Evolutionary conservation across 2,797 vertebrate genomes (phyloP).

Genomic region (Lerista edwardsae): DNA sequence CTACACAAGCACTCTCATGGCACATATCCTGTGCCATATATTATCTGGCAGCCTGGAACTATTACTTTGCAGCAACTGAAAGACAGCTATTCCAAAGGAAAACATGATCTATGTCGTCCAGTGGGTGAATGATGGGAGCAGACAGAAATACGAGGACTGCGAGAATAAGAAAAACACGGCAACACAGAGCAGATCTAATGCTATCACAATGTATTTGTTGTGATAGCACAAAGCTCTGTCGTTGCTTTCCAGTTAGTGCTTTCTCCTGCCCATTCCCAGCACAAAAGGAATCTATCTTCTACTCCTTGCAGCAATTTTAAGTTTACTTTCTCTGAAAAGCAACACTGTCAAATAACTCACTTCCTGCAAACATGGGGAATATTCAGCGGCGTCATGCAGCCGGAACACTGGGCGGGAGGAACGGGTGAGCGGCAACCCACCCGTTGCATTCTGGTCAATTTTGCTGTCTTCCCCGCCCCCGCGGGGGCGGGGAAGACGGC

Average conservation of each 20-base stretch:
- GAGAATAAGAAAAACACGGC: constrained; percentile 24
- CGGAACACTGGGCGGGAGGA: no score
- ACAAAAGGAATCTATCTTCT: background rate
- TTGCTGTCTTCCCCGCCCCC: no score
- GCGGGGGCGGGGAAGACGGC: no score
- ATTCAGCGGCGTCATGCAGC: no score
- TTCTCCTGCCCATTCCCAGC: constrained; percentile 30
- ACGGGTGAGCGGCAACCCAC: no score
- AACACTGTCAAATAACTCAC: constrained; percentile 11
- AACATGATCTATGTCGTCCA: constrained; percentile 53
- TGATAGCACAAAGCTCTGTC: constrained; percentile 21
- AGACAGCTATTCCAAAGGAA: constrained; percentile 62
- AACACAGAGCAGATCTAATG: background rate
- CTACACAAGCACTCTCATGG: constrained; percentile 58
- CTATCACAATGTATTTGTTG: constrained; percentile 1
- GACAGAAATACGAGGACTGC: constrained; percentile 43
- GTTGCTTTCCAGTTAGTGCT: background rate
- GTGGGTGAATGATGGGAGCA: constrained; percentile 52
- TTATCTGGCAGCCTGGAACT: constrained; percentile 63
- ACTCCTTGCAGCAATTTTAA: constrained; percentile 9
- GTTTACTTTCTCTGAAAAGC: background rate
- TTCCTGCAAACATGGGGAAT: constrained; percentile 24
- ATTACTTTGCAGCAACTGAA: constrained; percentile 62
- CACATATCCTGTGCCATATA: constrained; percentile 53
- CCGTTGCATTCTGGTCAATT: no score